phyloP scores from a whole-genome alignment of 2,113 vertebrate genomes.

The Corvus hawaiiensis region DNA sequence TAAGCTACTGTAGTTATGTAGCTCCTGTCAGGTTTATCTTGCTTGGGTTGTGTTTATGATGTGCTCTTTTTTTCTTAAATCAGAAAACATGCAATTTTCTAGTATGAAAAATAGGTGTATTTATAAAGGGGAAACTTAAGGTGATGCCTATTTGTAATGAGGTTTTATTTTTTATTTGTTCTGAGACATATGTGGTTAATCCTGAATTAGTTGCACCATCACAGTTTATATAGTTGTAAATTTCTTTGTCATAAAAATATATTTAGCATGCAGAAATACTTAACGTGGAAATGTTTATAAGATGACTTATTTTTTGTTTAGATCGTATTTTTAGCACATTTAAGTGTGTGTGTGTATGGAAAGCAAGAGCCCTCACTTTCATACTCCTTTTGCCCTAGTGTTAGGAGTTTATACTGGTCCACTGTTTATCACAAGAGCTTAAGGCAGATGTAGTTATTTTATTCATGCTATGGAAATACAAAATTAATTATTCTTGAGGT shows the following conservation, averaged over 20 bases:
- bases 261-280: neutral
- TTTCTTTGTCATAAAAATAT: neutral
- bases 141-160: neutral
- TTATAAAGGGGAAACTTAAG: neutral
- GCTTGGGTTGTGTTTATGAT: neutral
- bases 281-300: neutral
- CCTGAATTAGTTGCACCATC: neutral
- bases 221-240: neutral
- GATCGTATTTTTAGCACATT: neutral
- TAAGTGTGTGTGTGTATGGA: neutral
- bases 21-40: slow-evolving; percentile 2
- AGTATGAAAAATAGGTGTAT: neutral
- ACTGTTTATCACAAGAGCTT: neutral
- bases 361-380: neutral
- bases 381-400: neutral
- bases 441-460: neutral
- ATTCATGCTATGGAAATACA: neutral
- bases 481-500: neutral
- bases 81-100: neutral
- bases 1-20: neutral
- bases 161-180: neutral
- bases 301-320: neutral
- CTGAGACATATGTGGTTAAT: neutral
- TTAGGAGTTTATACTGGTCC: neutral
- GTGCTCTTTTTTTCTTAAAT: neutral